Base-by-base conservation (phyloP, 1,140 invertebrate species). In the Euwallacea fornicatus region DNA sequence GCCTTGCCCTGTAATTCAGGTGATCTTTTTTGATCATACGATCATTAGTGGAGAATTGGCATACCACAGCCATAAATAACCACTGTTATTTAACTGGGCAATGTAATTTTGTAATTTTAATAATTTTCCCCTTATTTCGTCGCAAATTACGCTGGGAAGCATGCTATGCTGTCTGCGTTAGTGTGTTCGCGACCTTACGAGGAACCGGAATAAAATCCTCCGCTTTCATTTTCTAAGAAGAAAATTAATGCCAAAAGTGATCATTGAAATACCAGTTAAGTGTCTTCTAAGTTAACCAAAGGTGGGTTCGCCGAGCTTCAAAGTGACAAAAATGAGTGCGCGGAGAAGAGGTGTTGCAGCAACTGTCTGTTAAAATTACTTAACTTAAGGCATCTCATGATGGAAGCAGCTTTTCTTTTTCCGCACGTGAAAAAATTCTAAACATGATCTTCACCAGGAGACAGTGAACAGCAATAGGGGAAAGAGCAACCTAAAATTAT, bases 81-180 rank as follows among this genome's bases (percentile, higher is more conserved):
- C 33, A 75, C 75, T 77, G 78, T 78, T 76, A 76, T 79, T 80
- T 78, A 80, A 77, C 73, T 77, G 76, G 81, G 78, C 79, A 81
- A 81, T 81, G 79, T 81, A 81, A 81, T 81, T 81, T 81, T 80
- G 65, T 66, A 66, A 66, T 66, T 66, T 64, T 66, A 47, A 81
- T 81, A 81, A 81, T 81, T 81, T 81, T 81, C 79, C 79, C 80
- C 79, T 81, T 78, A 81, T 81, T 81, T 81, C 80, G 80, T 81
- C 80, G 80, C 80, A 81, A 81, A 81, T 81, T 81, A 81, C 80
- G 72, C 76, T 78, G 42, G 76, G 76, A 72, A 80, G 76, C 78
- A 79, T 79, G 80, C 77, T 79, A 78, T 77, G 74, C 79, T 78
- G 9, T 50, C 46, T 50, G 77, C 78, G 78, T 81, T 81, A 81